These are phyloP conservation scores for Ctenopoma kingsleyae DNA, from an alignment of 2,797 vertebrate species.

Conservation along the genomic window DNA sequence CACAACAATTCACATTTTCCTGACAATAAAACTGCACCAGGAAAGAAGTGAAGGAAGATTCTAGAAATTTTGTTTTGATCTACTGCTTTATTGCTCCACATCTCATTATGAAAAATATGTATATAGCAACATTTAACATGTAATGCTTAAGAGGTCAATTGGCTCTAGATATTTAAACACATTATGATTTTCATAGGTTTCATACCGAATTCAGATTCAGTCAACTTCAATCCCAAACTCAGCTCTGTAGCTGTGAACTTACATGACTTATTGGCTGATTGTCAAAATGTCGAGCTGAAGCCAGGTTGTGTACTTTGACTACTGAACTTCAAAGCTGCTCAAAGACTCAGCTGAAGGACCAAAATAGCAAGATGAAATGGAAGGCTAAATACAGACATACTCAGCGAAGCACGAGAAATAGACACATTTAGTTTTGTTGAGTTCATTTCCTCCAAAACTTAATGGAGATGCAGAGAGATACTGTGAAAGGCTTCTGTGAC, in stretches of 20 bases:
- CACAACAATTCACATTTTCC: neutral
- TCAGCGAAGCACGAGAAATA: neutral
- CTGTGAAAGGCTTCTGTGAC: too few relatives aligned
- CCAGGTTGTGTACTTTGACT: neutral
- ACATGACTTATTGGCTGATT: neutral
- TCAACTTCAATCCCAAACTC: neutral
- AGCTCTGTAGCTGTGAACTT: neutral
- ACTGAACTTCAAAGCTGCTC: neutral
- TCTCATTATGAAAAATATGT: too few relatives aligned
- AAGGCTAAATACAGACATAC: too few relatives aligned
- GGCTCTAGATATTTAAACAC: neutral
- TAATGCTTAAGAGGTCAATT: neutral
- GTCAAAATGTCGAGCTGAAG: neutral
- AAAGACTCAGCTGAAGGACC: neutral
- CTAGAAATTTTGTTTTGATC: too few relatives aligned
- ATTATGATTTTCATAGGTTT: neutral
- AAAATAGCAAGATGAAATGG: neutral
- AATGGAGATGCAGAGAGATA: too few relatives aligned
- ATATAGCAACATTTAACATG: neutral
- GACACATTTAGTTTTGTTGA: neutral
- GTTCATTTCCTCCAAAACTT: too few relatives aligned
- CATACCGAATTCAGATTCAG: neutral
- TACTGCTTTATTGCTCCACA: too few relatives aligned
- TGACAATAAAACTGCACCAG: too few relatives aligned
- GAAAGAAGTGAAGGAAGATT: too few relatives aligned